A percentile compares a stretch with the other conserved stretches of the same genome.
Evolutionary conservation across 2,113 vertebrate genomes (phyloP).

Genomic region (Ictalurus punctatus): DNA sequence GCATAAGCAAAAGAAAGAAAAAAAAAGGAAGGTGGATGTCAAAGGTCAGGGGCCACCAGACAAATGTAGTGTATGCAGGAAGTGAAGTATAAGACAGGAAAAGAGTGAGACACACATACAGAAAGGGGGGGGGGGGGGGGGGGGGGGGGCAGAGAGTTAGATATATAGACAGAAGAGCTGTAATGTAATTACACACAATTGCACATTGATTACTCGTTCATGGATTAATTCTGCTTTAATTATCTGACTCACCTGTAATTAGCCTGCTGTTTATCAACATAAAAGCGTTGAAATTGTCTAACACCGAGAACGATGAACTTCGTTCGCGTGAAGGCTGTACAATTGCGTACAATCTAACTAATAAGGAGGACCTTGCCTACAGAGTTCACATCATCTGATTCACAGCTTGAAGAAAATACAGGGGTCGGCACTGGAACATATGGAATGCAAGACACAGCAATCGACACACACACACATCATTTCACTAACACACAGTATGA

Average conservation of each 20-base stretch:
- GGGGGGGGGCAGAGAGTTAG: conserved; percentile 41
- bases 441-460: neutral
- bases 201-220: conserved; percentile 34
- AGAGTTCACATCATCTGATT: neutral
- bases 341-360: neutral
- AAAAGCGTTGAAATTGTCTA: neutral
- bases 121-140: conserved; percentile 62
- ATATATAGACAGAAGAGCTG: neutral
- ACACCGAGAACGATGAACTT: neutral
- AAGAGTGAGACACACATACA: conserved; percentile 37
- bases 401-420: neutral
- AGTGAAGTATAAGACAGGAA: conserved; percentile 72
- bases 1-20: conserved; percentile 5
- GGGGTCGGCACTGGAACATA: neutral
- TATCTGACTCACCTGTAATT: conserved; percentile 10
- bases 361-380: neutral
- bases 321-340: neutral
- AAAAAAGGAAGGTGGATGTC: conserved; percentile 59
- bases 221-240: conserved; percentile 27
- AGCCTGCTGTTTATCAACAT: conserved; percentile 6
- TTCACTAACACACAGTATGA: neutral
- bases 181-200: conserved; percentile 13
- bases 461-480: neutral
- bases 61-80: conserved; percentile 81
- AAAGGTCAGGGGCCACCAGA: conserved; percentile 71